Conservation (phyloP, 2,797 vertebrate species). For the Ptychadena robeensis region DNA sequence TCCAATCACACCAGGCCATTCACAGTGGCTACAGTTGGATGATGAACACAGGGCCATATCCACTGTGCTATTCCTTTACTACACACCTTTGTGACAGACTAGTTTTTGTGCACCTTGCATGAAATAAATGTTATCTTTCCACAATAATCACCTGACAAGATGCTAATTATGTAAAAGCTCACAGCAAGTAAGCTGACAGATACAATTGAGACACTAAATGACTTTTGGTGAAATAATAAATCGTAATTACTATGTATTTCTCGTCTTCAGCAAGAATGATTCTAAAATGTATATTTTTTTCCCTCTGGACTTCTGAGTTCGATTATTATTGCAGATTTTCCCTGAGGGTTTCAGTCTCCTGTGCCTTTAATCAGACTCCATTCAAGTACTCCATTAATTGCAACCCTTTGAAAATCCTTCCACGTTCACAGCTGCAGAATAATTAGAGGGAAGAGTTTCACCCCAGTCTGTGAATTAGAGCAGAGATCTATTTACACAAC, state of each 20-base stretch:
- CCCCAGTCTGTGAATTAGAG: slow-evolving; percentile 49
- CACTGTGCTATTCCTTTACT: not conserved
- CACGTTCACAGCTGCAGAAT: slow-evolving; percentile 59
- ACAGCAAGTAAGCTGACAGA: not conserved
- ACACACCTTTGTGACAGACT: not conserved
- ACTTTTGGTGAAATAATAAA: slow-evolving; percentile 17
- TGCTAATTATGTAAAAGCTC: slow-evolving; percentile 35
- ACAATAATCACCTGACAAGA: slow-evolving; percentile 33
- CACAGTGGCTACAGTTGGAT: not conserved
- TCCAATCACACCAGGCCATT: not conserved
- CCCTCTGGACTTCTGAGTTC: slow-evolving; percentile 6
- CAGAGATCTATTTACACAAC: slow-evolving; percentile 49
- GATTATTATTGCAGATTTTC: slow-evolving; percentile 50
- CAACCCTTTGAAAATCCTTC: slow-evolving; percentile 54
- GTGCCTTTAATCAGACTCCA: slow-evolving; percentile 55
- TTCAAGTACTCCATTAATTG: slow-evolving; percentile 59
- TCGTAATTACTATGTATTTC: slow-evolving; percentile 34
- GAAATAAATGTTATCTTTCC: not conserved
- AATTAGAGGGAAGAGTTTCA: slow-evolving; percentile 55
- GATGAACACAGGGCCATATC: not conserved
- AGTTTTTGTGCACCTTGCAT: not conserved
- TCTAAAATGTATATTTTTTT: slow-evolving; percentile 17
- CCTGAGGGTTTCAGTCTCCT: slow-evolving; percentile 42
- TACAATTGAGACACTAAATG: slow-evolving; percentile 11
- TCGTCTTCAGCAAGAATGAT: slow-evolving; percentile 22